A percentile compares a stretch with the other conserved stretches of the same genome.
These are phyloP conservation scores for Xanthorhoe designata DNA, from an alignment of 2,888 invertebrate genomes.

Conservation along the genomic window DNA sequence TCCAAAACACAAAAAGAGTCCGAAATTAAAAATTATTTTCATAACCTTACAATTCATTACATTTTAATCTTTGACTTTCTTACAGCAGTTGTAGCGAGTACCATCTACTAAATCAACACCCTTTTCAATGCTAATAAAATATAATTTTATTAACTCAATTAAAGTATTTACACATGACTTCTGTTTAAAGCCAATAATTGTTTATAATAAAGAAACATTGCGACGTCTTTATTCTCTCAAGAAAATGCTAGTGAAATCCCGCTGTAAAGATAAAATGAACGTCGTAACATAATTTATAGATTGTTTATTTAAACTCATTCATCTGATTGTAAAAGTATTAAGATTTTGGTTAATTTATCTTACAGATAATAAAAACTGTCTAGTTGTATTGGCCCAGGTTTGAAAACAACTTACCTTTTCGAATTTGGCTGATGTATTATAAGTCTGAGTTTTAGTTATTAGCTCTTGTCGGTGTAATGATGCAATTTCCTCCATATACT, in stretches of 20 bases:
- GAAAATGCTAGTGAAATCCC: constrained; percentile 1
- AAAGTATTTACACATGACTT: constrained; percentile 51
- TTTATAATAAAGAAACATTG: constrained; percentile 16
- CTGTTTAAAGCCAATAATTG: constrained; percentile 48
- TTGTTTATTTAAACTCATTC: constrained; percentile 14
- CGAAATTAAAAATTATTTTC: too few relatives aligned
- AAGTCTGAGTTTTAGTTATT: too few relatives aligned
- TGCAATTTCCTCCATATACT: too few relatives aligned
- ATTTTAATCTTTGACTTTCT: too few relatives aligned
- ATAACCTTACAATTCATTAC: too few relatives aligned
- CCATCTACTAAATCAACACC: too few relatives aligned
- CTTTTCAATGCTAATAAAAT: not conserved
- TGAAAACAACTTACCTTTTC: too few relatives aligned
- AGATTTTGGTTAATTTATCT: not conserved
- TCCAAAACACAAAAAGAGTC: too few relatives aligned
- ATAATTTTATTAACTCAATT: constrained; percentile 36
- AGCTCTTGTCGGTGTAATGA: too few relatives aligned
- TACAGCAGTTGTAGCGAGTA: too few relatives aligned
- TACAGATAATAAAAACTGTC: not conserved
- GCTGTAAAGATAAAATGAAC: constrained; percentile 37
- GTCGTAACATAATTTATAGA: constrained; percentile 8
- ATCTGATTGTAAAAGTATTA: not conserved
- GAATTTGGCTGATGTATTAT: too few relatives aligned
- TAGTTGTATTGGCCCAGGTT: too few relatives aligned
- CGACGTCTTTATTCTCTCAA: constrained; percentile 22